phyloP scores from a whole-genome alignment of 2,888 invertebrate species.

The Micoletzkya japonica region DNA sequence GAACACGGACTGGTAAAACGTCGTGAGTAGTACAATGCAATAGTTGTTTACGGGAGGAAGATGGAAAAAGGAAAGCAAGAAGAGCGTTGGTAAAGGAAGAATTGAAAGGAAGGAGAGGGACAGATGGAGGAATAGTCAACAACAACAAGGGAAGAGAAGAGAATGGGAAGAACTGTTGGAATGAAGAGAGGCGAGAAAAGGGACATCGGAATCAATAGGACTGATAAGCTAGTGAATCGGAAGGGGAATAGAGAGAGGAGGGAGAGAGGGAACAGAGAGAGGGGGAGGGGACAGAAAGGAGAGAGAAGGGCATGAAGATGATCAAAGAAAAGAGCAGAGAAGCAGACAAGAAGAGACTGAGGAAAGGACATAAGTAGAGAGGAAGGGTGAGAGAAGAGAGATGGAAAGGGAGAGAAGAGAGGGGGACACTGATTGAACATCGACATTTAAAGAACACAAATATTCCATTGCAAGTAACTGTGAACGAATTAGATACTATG shows the following conservation, averaged over 20 bases:
- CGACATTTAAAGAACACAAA: too few species aligned
- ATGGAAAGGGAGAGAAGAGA: background rate
- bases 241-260: background rate
- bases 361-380: too few species aligned
- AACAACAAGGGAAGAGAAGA: background rate
- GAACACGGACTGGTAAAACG: too few species aligned
- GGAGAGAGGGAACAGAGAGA: conserved; percentile 6
- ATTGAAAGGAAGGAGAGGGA: background rate
- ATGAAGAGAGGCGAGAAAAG: background rate
- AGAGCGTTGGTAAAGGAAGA: background rate
- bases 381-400: too few species aligned
- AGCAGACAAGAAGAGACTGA: too few species aligned
- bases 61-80: too few species aligned
- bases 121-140: conserved; percentile 3
- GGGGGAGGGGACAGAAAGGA: background rate
- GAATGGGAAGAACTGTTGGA: background rate
- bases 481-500: too few species aligned
- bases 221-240: background rate
- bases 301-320: background rate
- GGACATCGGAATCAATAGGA: conserved; percentile 17
- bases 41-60: too few species aligned
- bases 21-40: too few species aligned
- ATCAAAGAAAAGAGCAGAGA: too few species aligned
- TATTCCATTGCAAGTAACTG: too few species aligned
- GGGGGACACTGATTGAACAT: too few species aligned